Percentiles rank a stretch among this genome's conserved stretches.
phyloP scores from a whole-genome alignment of 2,113 vertebrate species.

The Anser cygnoides region DNA sequence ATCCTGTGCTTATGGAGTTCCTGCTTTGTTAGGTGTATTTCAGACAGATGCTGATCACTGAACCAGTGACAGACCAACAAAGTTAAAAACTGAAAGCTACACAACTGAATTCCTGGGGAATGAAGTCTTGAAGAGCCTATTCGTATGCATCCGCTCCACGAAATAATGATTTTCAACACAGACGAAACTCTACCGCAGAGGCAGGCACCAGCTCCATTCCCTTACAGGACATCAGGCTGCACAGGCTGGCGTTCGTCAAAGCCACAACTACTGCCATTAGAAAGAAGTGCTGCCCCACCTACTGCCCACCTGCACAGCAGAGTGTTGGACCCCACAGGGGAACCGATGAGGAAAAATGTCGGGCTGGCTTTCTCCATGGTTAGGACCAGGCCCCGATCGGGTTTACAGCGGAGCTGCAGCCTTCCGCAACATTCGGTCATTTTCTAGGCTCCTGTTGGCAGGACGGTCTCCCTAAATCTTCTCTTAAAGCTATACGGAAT shows the following conservation, averaged over 20 bases:
- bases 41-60: background rate
- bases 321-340: rapidly evolving
- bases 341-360: background rate
- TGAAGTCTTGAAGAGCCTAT: background rate
- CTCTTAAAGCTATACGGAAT: background rate
- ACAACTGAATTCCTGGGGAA: background rate
- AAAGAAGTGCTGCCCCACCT: background rate
- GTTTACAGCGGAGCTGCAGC: background rate
- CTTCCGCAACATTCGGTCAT: background rate
- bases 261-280: background rate
- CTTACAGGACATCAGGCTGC: background rate
- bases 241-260: background rate
- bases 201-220: background rate
- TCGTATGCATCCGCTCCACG: background rate
- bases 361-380: background rate
- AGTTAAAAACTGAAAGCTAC: background rate
- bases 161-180: background rate
- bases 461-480: background rate
- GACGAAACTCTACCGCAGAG: background rate
- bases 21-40: background rate
- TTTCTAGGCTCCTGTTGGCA: background rate
- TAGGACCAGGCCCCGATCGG: background rate
- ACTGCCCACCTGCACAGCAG: background rate
- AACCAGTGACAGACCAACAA: background rate
- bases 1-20: background rate